A percentile compares a stretch with the other conserved stretches of the same genome.
Evolutionary conservation across 2,888 invertebrate species (phyloP).

Genomic region (Nebria brevicollis): DNA sequence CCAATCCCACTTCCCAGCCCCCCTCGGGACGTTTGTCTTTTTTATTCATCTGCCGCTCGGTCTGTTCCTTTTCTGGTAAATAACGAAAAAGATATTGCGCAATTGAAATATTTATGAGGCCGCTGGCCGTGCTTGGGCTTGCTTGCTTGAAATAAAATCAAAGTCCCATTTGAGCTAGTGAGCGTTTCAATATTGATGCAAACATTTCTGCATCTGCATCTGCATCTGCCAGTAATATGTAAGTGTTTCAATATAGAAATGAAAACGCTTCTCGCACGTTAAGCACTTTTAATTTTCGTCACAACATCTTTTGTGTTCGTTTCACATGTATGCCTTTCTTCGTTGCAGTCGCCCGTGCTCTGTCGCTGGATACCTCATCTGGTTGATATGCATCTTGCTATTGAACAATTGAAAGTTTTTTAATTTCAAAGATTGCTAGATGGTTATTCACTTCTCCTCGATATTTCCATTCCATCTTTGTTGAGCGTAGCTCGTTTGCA

Average conservation of each 20-base stretch:
- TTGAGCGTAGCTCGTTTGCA: background rate
- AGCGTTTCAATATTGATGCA: background rate
- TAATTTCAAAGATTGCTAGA: conserved; percentile 46
- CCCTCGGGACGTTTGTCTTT: conserved; percentile 17
- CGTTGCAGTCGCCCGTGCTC: background rate
- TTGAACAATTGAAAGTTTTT: conserved; percentile 48
- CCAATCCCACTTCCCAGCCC: background rate
- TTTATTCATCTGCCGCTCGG: background rate
- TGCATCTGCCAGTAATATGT: background rate
- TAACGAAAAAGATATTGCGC: conserved; percentile 22
- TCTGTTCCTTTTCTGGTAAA: conserved; percentile 13
- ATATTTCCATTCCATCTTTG: conserved; percentile 2
- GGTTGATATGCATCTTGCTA: conserved; percentile 42
- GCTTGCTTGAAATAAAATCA: background rate
- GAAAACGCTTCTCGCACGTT: conserved; percentile 33
- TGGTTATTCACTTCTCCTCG: conserved; percentile 35
- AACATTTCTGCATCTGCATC: background rate
- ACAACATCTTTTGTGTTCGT: conserved; percentile 35
- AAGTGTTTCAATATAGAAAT: conserved; percentile 45
- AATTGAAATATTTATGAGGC: background rate
- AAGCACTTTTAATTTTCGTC: conserved; percentile 45
- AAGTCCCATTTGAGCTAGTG: too few species aligned
- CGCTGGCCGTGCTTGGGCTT: too few species aligned
- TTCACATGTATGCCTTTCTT: conserved; percentile 28
- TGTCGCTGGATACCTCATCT: conserved; percentile 28